Percentiles rank a stretch among this genome's conserved stretches.
phyloP scores from a whole-genome alignment of 2,113 vertebrate genomes.

The Alouatta palliata region DNA sequence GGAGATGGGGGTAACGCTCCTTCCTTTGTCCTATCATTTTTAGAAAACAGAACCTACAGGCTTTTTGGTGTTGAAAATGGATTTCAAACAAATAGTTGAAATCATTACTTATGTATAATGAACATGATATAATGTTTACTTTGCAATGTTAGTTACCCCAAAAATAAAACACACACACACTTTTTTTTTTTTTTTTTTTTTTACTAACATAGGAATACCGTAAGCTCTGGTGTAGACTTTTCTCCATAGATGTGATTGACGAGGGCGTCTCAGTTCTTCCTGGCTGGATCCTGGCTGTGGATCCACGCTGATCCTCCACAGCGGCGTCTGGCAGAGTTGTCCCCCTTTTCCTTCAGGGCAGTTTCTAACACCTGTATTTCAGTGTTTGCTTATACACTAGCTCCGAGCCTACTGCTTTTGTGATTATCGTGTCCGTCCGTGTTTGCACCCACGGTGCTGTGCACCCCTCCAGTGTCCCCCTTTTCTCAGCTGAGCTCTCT shows the following conservation, averaged over 20 bases:
- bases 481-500: background rate
- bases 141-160: background rate
- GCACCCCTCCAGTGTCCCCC: background rate
- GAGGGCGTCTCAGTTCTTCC: background rate
- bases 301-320: no score
- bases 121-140: background rate
- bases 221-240: background rate
- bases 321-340: no score
- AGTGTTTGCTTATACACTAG: background rate
- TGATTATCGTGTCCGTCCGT: no score
- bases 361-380: background rate
- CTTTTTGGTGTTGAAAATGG: background rate
- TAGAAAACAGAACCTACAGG: background rate
- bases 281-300: background rate
- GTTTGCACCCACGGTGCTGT: background rate
- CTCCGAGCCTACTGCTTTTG: background rate
- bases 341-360: background rate
- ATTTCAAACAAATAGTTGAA: background rate
- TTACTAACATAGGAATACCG: background rate
- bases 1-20: fast-evolving
- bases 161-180: background rate
- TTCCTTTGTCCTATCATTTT: background rate
- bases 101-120: background rate
- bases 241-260: background rate
- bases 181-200: background rate